Base-by-base conservation (phyloP, 2,113 vertebrate genomes). In the Hyla sarda region DNA sequence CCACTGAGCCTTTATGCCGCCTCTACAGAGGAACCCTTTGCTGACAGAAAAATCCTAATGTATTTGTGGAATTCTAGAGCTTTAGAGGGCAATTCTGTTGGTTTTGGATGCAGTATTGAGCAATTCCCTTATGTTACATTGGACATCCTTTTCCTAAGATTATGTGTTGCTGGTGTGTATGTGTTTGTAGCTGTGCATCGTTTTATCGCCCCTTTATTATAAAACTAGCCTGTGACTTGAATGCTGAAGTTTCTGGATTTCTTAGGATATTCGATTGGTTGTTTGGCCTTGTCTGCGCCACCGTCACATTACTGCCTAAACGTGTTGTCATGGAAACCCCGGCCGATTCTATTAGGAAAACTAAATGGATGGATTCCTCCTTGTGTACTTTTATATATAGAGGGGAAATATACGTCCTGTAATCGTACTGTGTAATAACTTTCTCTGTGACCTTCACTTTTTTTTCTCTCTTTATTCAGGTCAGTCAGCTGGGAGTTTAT, bases 401-500 rank as follows among this genome's bases (percentile, higher is more conserved):
- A 32, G 54, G 67, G 54, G 52, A 11, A 58, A 16, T 71, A 25
- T 81, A 67, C 41, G 11, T 62, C 67, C 34, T 58, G 12, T 60
- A 81, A 72, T 47, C n/a, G 34, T 6, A 60, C 23, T n/a, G 30
- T 34, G 87, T 52, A n/a, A 28, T 77, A 45, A 54, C 45, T 89
- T 58, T 50, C 0, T 75, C n/a, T 32, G 81, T 58, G 28, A 65
- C 73, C 86, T 74, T 34, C 81, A 73, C 32, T 87, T 84, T 58
- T 76, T 74, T 89, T 3, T 28, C 21, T 17, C 81, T 37, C 5
- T 69, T 34, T 28, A 1, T 7, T 17, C 91, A 99, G 98, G 97
- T 97, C 92, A 98, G 97, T 91, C 96, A 97, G 92, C 90, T 99
- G 48, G 98, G 98, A 0, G 95, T 99, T 50, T 99, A 99, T 94